These are phyloP conservation scores for Clanis bilineata DNA, from an alignment of 2,888 invertebrate genomes.

Conservation along the genomic window DNA sequence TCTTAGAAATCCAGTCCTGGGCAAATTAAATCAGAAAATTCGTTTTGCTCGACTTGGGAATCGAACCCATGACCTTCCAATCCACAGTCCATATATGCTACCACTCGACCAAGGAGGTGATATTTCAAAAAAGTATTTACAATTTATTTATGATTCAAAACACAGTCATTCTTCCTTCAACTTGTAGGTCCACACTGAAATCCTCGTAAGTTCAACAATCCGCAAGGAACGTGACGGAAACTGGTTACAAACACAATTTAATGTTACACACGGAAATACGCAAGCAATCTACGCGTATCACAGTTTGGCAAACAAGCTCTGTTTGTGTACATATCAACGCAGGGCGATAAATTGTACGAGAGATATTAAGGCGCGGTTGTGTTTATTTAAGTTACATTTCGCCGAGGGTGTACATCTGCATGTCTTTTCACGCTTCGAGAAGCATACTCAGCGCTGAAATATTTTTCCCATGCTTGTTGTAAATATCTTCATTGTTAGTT, in stretches of 20 bases:
- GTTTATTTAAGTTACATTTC: slow-evolving; percentile 36
- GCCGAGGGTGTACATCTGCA: slow-evolving; percentile 31
- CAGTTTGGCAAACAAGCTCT: slow-evolving; percentile 38
- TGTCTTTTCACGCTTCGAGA: slow-evolving; percentile 27
- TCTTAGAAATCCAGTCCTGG: no score
- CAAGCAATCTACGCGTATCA: slow-evolving; percentile 29
- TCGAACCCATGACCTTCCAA: no score
- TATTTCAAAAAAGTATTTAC: no score
- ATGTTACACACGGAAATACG: slow-evolving; percentile 10
- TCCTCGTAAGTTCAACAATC: neutral
- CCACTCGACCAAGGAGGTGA: no score
- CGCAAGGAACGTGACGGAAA: neutral
- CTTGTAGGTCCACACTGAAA: neutral
- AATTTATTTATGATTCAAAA: no score
- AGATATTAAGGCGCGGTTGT: slow-evolving; percentile 34
- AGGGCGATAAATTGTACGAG: slow-evolving; percentile 39
- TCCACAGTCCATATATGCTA: no score
- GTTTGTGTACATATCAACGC: slow-evolving; percentile 39
- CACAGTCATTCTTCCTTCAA: no score
- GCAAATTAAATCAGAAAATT: no score
- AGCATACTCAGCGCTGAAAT: slow-evolving; percentile 15
- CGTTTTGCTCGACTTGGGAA: no score
- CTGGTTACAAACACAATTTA: slow-evolving; percentile 8
- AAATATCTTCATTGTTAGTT: neutral
- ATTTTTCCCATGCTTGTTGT: slow-evolving; percentile 16